A percentile compares a stretch with the other conserved stretches of the same genome.
phyloP scores from a whole-genome alignment of 1,140 invertebrate genomes.

The Cyrtorhinus lividipennis region DNA sequence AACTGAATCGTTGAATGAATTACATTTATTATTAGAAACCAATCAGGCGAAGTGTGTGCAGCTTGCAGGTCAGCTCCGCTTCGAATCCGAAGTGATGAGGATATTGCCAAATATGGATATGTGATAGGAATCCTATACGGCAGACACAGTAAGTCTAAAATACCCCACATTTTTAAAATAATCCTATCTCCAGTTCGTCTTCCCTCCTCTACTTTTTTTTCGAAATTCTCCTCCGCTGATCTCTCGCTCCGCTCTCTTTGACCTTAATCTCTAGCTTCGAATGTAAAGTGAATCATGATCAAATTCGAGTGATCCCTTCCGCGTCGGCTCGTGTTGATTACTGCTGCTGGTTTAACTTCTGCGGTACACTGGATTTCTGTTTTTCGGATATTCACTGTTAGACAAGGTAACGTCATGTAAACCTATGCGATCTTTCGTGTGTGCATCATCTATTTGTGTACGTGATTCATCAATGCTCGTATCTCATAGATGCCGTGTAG shows the following conservation, averaged over 20 bases:
- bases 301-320: no score
- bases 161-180: constrained; percentile 9
- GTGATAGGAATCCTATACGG: constrained; percentile 19
- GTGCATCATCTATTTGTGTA: no score
- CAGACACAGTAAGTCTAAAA: constrained; percentile 10
- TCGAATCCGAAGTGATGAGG: background rate
- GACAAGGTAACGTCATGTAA: no score
- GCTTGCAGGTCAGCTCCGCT: background rate
- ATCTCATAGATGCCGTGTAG: no score
- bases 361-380: no score
- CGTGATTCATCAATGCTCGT: no score
- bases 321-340: no score
- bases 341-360: no score
- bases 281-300: no score
- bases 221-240: background rate
- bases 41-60: background rate
- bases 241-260: background rate
- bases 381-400: no score
- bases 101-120: constrained; percentile 20
- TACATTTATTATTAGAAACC: background rate
- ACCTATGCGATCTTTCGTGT: no score
- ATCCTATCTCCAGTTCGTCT: constrained; percentile 1
- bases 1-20: background rate
- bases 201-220: background rate
- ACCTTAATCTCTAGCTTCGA: background rate